Percentiles rank a stretch among this genome's conserved stretches.
These are phyloP conservation scores for Hyperoplus immaculatus DNA, from an alignment of 2,797 vertebrate genomes.

Conservation along the genomic window DNA sequence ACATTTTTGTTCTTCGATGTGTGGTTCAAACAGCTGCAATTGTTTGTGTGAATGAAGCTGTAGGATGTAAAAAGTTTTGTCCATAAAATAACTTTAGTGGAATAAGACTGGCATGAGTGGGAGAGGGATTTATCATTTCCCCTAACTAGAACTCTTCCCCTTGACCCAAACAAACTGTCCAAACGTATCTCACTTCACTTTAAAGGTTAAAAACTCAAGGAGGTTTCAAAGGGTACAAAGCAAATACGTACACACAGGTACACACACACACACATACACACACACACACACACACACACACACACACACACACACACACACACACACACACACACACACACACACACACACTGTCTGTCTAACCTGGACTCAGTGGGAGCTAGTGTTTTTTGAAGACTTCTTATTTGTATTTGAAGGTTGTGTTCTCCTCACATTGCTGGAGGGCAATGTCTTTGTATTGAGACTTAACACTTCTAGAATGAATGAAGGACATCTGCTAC, in stretches of 20 bases:
- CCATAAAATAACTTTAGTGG: not conserved
- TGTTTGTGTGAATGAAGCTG: not conserved
- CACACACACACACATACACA: too few species aligned
- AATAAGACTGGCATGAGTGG: not conserved
- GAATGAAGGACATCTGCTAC: conserved; percentile 22
- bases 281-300: too few species aligned
- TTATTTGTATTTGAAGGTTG: conserved; percentile 72
- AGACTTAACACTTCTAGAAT: conserved; percentile 10
- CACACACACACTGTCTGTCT: not conserved
- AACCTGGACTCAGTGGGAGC: conserved; percentile 42
- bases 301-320: too few species aligned
- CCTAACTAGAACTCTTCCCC: not conserved
- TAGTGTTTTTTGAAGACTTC: conserved; percentile 54
- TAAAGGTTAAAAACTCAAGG: conserved; percentile 42
- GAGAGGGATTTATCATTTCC: conserved; percentile 10
- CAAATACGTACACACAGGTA: conserved; percentile 8
- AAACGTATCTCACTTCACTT: conserved; percentile 45
- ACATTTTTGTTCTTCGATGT: not conserved
- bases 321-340: not conserved
- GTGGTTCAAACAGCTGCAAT: not conserved
- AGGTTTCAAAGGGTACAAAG: conserved; percentile 20
- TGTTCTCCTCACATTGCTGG: conserved; percentile 55
- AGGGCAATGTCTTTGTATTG: conserved; percentile 62
- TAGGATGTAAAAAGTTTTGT: not conserved
- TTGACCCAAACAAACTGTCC: conserved; percentile 43